Evolutionary conservation across 2,113 vertebrate species (phyloP), one percentile per base, ranked within the genome.

Genomic region (Cromileptes altivelis): DNA sequence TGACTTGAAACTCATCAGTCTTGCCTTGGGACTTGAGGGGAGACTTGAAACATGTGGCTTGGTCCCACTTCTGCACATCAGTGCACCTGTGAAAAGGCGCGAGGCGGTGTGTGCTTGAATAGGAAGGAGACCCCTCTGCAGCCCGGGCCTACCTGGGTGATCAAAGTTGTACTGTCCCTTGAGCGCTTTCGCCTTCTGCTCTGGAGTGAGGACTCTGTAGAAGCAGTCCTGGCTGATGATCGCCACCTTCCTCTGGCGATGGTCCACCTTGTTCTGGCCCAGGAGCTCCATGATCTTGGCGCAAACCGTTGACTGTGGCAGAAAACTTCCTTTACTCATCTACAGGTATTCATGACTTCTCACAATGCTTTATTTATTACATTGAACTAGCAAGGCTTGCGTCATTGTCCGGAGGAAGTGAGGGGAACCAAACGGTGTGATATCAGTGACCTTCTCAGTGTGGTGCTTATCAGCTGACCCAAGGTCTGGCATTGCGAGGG

Each of bases 221-320:
- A 99, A 99, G 42, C 97, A 92, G 94, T 99, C 98, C 90, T 99
- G 98, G 93, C 98, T 99, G 15, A 99, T 92, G 45, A 99, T 99
- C 5, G 96, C 96, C 65, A 99, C 95, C 88, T 99, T 97, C 69
- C 98, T 94, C 95, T 99, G 98, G 37, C 94, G 96, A 49, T 96
- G 98, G 64, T 99, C 98, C 88, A 99, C 98, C 81, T 97, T 97
- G 75, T 99, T 97, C 93, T 99, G 98, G 4, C 98, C 98, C 93
- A 99, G 95, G 42, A 99, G 95, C 95, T 99, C 98, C 98, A 99
- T 98, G 93, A 99, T 99, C 94, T 99, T 99, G 90, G 97, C 98
- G 17, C 98, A 99, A 25, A 99, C 98, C 7, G 98, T 99, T 21
- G 98, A 99, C 98, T 99, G 93, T 18, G 1, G 37, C 50, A 75